Conservation (phyloP, 2,888 invertebrate species). For the Aphidius colemani region DNA sequence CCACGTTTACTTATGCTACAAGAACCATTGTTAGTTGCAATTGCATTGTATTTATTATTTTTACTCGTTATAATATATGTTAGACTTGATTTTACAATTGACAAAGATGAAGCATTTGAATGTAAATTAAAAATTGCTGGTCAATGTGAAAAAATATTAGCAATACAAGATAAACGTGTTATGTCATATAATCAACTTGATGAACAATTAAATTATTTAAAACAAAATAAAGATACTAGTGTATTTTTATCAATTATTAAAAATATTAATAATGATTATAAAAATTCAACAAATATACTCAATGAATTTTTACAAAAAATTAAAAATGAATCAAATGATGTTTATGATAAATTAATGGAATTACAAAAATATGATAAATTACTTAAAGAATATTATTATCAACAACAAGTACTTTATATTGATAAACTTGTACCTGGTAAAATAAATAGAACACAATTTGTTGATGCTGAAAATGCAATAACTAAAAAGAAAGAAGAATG, state of each 20-base stretch:
- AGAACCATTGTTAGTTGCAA: constrained; percentile 89
- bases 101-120: constrained; percentile 68
- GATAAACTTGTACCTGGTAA: constrained; percentile 69
- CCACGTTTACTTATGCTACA: constrained; percentile 84
- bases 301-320: constrained; percentile 64
- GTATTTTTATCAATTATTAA: constrained; percentile 62
- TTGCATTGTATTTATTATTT: constrained; percentile 89
- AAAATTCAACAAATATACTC: constrained; percentile 64
- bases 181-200: constrained; percentile 67
- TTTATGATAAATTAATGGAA: constrained; percentile 67
- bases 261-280: constrained; percentile 66
- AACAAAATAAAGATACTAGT: constrained; percentile 65
- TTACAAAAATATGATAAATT: constrained; percentile 65
- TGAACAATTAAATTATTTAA: constrained; percentile 66
- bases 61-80: constrained; percentile 91
- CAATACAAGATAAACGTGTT: constrained; percentile 66
- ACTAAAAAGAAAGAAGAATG: constrained; percentile 66
- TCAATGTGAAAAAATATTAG: constrained; percentile 64
- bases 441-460: constrained; percentile 65
- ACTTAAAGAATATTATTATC: constrained; percentile 59
- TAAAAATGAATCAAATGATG: constrained; percentile 66
- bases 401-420: constrained; percentile 63
- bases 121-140: constrained; percentile 59
- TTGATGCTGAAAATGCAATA: constrained; percentile 65
- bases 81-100: constrained; percentile 93